A percentile compares a stretch with the other conserved stretches of the same genome.
These are phyloP conservation scores for Cerastis leucographa DNA, from an alignment of 2,888 invertebrate species.

Conservation along the genomic window DNA sequence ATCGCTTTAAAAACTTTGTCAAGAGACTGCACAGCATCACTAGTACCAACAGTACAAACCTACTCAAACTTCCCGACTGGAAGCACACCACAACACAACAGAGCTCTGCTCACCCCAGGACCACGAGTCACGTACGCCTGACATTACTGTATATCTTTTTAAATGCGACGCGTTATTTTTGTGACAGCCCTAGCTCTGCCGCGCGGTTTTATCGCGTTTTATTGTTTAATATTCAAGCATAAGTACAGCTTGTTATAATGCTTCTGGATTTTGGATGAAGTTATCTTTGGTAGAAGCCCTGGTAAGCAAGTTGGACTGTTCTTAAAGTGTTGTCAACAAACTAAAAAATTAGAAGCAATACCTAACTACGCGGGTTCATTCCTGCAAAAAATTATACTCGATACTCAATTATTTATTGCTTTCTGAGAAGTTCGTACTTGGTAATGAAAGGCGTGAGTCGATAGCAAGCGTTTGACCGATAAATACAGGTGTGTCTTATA, in stretches of 20 bases:
- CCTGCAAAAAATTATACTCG: background rate
- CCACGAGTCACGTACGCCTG: constrained; percentile 78
- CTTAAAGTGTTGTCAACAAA: background rate
- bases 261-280: constrained; percentile 20
- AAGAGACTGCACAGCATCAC: background rate
- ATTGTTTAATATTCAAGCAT: constrained; percentile 66
- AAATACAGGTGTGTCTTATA: too few relatives aligned
- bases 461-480: too few relatives aligned
- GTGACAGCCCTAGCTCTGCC: constrained; percentile 79
- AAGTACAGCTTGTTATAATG: constrained; percentile 52
- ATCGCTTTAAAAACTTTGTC: background rate
- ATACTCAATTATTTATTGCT: background rate
- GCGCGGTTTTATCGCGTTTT: constrained; percentile 70
- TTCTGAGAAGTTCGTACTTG: too few relatives aligned
- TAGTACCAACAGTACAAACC: background rate
- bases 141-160: constrained; percentile 86
- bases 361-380: background rate
- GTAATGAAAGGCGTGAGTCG: too few relatives aligned
- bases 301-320: background rate
- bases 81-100: background rate
- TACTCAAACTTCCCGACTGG: background rate
- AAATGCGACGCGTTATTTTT: constrained; percentile 87
- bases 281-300: background rate
- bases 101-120: constrained; percentile 25
- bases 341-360: background rate